phyloP scores from a whole-genome alignment of 1,140 invertebrate genomes.

The Neotoxoptera formosana region DNA sequence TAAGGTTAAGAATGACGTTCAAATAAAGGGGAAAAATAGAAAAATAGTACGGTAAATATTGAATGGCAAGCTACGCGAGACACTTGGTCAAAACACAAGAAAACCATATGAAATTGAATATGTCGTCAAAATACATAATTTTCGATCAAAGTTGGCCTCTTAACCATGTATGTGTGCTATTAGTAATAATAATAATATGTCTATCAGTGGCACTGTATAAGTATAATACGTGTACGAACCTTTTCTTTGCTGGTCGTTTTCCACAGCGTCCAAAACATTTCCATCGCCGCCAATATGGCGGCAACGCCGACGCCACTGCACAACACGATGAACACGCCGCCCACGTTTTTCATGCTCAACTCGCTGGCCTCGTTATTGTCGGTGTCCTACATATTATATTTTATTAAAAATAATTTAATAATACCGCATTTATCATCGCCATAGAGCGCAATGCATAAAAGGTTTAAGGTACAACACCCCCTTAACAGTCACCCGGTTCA shows the following conservation, averaged over 20 bases:
- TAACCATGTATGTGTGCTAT: not conserved
- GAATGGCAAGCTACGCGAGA: too few species aligned
- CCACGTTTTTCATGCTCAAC: conserved; percentile 80
- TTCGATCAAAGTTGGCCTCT: not conserved
- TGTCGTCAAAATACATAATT: not conserved
- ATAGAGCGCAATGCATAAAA: not conserved
- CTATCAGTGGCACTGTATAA: not conserved
- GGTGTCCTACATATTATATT: conserved; percentile 51
- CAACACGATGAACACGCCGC: conserved; percentile 90
- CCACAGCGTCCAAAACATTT: conserved; percentile 64
- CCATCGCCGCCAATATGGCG: conserved; percentile 63
- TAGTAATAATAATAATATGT: not conserved
- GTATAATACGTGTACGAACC: conserved; percentile 53
- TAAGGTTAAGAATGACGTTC: not conserved
- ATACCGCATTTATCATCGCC: not conserved
- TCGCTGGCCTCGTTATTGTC: conserved; percentile 65
- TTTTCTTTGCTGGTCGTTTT: conserved; percentile 64
- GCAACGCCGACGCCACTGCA: conserved; percentile 58
- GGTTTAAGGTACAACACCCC: not conserved
- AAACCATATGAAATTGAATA: too few species aligned
- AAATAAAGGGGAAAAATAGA: not conserved
- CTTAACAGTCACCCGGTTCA: too few species aligned
- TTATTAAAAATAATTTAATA: too few species aligned
- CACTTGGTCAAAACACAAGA: too few species aligned
- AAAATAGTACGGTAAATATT: not conserved